Base-by-base conservation (phyloP, 2,797 vertebrate genomes). In the Pyrocephalus nanus region DNA sequence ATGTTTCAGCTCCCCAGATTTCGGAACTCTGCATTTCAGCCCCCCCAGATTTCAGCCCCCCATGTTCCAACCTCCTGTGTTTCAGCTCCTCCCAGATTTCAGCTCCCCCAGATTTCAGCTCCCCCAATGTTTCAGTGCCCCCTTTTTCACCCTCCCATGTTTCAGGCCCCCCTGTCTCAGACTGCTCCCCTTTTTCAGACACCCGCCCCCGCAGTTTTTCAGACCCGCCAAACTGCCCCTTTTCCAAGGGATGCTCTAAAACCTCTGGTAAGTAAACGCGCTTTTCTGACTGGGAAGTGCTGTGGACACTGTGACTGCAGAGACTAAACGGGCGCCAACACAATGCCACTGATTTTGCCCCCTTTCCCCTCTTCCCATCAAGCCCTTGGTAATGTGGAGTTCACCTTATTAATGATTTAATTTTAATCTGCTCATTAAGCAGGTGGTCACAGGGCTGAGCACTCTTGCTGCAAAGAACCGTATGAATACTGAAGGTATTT, bases 271-370 rank as follows among this genome's bases (percentile, higher is more conserved):
- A 8, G 15, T 18, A 57, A 34, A 5, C 2, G 21, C 14, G 1
- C 53, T 29, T 60, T 30, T 30, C 47, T 12, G 11, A 3, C 29
- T 7, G 61, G 2, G 29, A 21, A 23, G 42, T 6, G 21, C 61
- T 32, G 20, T 15, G 51, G 9, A 27, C 58, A 11, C 21, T 6
- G 11, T 3, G 23, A 32, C 51, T 11, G 20, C 4, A 14, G 13
- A n/a, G 17, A 9, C 1, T 1, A 4, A 9, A 9, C 0, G 23
- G 20, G 40, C 18, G 2, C 6, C 27, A 5, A 14, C 34, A 8
- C 7, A 2, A 6, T 22, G 6, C 27, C 30, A 1, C 36, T 11
- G 62, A 12, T 32, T 64, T 32, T 43, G 30, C 6, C 30, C 61
- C 14, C 40, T 38, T 40, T 15, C 36, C 25, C 25, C 8, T 27